Evolutionary conservation across 92 coral and sea anemone species (phyloP), one percentile per base, ranked within the genome.

Genomic region (Phymanthus crucifer): DNA sequence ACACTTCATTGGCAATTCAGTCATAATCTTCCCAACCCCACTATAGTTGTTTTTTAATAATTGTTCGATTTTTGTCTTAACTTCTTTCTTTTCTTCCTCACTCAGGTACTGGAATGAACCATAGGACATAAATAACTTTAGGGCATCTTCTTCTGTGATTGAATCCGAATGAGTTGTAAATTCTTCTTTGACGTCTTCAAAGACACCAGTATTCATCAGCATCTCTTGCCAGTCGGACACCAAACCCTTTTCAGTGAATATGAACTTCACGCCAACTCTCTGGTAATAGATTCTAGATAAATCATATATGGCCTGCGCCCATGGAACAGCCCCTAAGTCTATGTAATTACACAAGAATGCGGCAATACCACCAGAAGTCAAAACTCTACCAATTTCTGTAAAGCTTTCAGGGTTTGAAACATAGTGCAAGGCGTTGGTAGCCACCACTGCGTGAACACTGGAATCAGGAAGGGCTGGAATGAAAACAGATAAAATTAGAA

Each of bases 321-420:
- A 76, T 0, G 80, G 71, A 33, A 54, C 80, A 11, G 37, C 27
- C 35, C 32, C 70, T 34, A 76, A 19, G 70, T 76, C 71, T 23
- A 76, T 38, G 36, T 76, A 76, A 36, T 76, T 76, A 43, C 80
- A 76, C 6, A 76, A 24, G 45, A 76, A 76, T 57, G 80, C 80
- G 27, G 40, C 40, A 57, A 76, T 36, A 4, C 80, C 80, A 76
- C 56, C 80, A 76, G 80, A 71, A 19, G 13, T 43, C 21, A 76
- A 33, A 7, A 76, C 71, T 58, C 80, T 33, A 46, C 70, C 46
- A n/a, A 76, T 76, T 37, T 76, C 80, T 0, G 70, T 17, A 43
- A 76, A 76, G 52, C 80, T 76, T 76, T 76, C 80, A 54, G 45
- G 26, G 27, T 32, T 76, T 18, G 80, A 56, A 17, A 76, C 27